Base-by-base conservation (phyloP, 37 sponge, comb jelly and placozoan species). In the Chondrosia reniformis region DNA sequence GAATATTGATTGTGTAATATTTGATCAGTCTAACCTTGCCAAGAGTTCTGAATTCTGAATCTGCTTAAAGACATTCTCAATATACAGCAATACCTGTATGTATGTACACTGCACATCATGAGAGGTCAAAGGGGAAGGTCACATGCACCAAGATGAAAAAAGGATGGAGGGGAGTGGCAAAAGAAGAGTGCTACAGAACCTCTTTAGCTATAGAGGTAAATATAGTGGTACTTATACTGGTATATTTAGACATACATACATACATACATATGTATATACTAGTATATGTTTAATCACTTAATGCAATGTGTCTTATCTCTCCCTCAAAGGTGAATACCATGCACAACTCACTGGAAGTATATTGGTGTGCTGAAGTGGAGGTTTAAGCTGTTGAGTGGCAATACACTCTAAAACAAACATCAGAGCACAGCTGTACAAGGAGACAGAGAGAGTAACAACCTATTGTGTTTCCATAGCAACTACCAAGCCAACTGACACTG, bases 301-400 rank as follows among this genome's bases (percentile, higher is more conserved):
- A n/a, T 4, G 32, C 30, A 33, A 45, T 37, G 4, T 37, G n/a
- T n/a, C n/a, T n/a, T n/a, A n/a, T n/a, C n/a, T n/a, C n/a, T n/a
- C n/a, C n/a, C n/a, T n/a, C n/a, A n/a, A n/a, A n/a, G n/a, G n/a
- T n/a, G n/a, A n/a, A n/a, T n/a, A n/a, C n/a, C n/a, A n/a, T 55
- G 54, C 17, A 17, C 54, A 2, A 30, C 58, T 74, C 33, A 82
- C 83, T 46, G 76, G 76, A 33, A 54, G 59, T 17, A 82, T 49
- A 52, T 58, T 36, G 64, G 76, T 17, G 43, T 71, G 64, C 2
- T 74, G 76, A 2, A 64, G 83, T 1, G 83, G 64, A 27, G 61
- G 63, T 34, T 33, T 40, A 34, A 82, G 63, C 7, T 39, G 32
- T 38, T 75, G 76, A 31, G 65, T 17, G 21, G 83, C 46, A 2